These are phyloP conservation scores for Caenorhabditis drosophilae DNA, from an alignment of 2,888 invertebrate species.

Conservation along the genomic window DNA sequence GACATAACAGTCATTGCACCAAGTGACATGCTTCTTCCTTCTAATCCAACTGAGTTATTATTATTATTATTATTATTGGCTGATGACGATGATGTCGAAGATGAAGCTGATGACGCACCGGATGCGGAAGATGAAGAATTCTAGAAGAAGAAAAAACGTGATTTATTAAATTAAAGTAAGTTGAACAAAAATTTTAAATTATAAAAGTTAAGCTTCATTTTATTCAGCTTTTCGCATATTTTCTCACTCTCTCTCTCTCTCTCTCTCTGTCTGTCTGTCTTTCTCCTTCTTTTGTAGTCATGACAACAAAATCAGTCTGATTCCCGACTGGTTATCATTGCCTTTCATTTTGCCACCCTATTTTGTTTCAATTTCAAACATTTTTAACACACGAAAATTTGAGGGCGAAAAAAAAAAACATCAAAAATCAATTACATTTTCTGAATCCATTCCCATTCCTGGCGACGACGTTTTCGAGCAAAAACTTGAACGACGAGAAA, in stretches of 20 bases:
- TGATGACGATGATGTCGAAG: conserved; percentile 7
- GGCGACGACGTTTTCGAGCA: conserved; percentile 36
- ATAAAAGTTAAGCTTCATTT: too few species aligned
- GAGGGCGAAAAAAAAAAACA: background rate
- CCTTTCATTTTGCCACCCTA: too few species aligned
- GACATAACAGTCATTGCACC: conserved; percentile 58
- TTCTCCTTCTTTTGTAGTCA: too few species aligned
- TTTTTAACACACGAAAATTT: background rate
- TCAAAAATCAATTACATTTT: background rate
- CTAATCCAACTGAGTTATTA: conserved; percentile 32
- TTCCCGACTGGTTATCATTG: too few species aligned
- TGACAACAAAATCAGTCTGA: too few species aligned
- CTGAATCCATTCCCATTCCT: conserved; percentile 33
- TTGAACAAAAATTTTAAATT: background rate
- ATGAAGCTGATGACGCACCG: conserved; percentile 5
- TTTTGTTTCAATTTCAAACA: too few species aligned
- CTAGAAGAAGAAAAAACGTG: conserved; percentile 8
- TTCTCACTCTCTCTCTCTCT: too few species aligned
- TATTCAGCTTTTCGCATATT: too few species aligned
- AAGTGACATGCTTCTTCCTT: conserved; percentile 45
- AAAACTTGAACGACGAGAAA: conserved; percentile 33
- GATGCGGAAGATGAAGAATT: too few species aligned
- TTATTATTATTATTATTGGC: too few species aligned
- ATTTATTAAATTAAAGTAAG: background rate
- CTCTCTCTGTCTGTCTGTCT: too few species aligned